phyloP scores from a whole-genome alignment of 2,113 vertebrate genomes.

The Amphiprion percula region DNA sequence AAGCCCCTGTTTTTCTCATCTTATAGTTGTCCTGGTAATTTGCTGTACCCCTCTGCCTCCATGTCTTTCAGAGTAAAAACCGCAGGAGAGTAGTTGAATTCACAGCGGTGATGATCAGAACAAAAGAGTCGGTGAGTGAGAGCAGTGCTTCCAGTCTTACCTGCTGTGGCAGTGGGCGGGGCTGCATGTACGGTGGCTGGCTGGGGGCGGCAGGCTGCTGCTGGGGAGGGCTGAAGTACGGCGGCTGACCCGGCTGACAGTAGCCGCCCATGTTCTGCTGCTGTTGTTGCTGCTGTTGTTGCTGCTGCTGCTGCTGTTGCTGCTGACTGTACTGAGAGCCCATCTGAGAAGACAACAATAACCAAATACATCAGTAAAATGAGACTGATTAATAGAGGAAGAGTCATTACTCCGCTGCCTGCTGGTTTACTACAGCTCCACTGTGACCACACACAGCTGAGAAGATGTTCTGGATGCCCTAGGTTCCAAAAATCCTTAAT shows the following conservation, averaged over 20 bases:
- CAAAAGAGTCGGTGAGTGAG: neutral
- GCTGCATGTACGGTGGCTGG: constrained; percentile 90
- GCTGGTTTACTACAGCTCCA: no score
- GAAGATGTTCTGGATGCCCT: no score
- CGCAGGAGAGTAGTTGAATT: neutral
- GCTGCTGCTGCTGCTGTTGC: constrained; percentile 72
- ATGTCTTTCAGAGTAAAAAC: constrained; percentile 2
- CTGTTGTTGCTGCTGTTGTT: constrained; percentile 73
- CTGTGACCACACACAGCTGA: no score
- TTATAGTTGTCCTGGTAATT: no score
- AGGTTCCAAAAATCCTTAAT: no score
- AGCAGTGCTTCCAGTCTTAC: constrained; percentile 63
- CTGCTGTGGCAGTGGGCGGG: constrained; percentile 92
- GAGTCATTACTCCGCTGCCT: no score
- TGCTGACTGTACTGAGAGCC: constrained; percentile 90
- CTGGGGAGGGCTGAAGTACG: constrained; percentile 93
- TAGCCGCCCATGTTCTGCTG: constrained; percentile 88
- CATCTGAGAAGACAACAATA: constrained; percentile 82
- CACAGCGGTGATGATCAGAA: no score
- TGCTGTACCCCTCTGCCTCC: no score
- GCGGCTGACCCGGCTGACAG: constrained; percentile 92
- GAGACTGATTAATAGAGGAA: no score
- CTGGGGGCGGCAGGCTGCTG: constrained; percentile 89
- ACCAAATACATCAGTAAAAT: no score
- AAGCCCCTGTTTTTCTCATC: no score